Evolutionary conservation across 2,888 invertebrate species (phyloP).

Genomic region (Eupithecia subumbrata): DNA sequence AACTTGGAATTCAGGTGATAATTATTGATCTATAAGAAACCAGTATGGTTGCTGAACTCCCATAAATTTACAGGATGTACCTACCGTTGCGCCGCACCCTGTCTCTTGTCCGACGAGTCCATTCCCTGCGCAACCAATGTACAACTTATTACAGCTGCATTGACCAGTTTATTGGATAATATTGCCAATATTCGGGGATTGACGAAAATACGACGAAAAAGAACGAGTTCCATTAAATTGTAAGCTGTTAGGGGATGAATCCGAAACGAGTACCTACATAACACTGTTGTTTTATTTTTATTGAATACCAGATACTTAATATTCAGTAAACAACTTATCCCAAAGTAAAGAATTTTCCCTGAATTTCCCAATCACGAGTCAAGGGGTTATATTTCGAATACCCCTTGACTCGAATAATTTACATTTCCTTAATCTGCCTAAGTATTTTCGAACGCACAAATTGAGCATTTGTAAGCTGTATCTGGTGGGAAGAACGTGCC

Average conservation of each 20-base stretch:
- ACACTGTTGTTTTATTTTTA: not conserved
- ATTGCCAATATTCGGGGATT: not conserved
- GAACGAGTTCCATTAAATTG: not conserved
- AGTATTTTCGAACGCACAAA: not conserved
- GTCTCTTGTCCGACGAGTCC: not conserved
- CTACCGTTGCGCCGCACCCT: not conserved
- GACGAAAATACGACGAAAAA: not conserved
- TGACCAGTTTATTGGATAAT: not conserved
- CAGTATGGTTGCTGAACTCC: not conserved
- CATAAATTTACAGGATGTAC: not conserved
- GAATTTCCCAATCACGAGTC: not conserved
- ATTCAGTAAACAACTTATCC: not conserved
- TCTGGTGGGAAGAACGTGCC: not conserved
- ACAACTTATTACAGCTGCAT: not conserved
- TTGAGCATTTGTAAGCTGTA: constrained; percentile 1
- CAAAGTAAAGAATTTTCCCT: not conserved
- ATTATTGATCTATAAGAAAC: not conserved
- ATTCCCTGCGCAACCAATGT: not conserved
- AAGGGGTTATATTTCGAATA: not conserved
- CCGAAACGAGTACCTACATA: not conserved
- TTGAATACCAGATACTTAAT: not conserved
- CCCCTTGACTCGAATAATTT: no score
- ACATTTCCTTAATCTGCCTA: not conserved
- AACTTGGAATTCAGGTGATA: not conserved
- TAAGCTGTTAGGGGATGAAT: not conserved